Base-by-base conservation (phyloP, 2,888 invertebrate genomes). In the Macaria notata region DNA sequence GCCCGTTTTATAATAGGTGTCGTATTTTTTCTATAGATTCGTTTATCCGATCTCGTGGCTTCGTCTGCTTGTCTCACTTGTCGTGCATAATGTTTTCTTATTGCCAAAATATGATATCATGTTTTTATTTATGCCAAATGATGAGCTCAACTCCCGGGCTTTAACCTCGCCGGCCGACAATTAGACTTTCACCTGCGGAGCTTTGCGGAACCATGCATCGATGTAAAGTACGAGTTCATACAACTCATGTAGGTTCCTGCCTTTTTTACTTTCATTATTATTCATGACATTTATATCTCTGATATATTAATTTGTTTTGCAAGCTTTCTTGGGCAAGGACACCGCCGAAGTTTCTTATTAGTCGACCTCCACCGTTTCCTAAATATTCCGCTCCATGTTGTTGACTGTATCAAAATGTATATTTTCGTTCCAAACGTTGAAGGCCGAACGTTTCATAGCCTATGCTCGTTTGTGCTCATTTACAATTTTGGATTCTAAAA, bases 31-130 rank as follows among this genome's bases (percentile, higher is more conserved):
- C 8, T 38, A 38, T 38, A 3, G 38, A 38, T 38, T 38, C 6
- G 38, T 38, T 8, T 8, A 38, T 38, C 38, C 8, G 5, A 38
- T 5, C 38, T 38, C 8, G 38, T 7, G 3, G 8, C 38, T 38
- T 1, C 38, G 38, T 38, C 38, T 5, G 38, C 38, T 38, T 38
- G 38, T 38, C 5, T 38, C 8, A 8, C 38, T 38, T 38, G 38
- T 3, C 8, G 43, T 43, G 33, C 49, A 43, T 19, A 49, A 49
- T 49, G 31, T 43, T 6, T 41, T 49, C 44, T 31, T 55, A 46
- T 46, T 50, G 49, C 52, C 53, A 53, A 47, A 62, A 56, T 38
- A 46, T 55, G 55, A 55, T 50, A 46, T 55, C 55, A 55, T 55
- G 41, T n/a, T 46, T 29, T 49, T 49, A 50, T 50, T 46, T 49